Evolutionary conservation across 2,113 vertebrate genomes (phyloP).

Genomic region (Solenodon paradoxus): DNA sequence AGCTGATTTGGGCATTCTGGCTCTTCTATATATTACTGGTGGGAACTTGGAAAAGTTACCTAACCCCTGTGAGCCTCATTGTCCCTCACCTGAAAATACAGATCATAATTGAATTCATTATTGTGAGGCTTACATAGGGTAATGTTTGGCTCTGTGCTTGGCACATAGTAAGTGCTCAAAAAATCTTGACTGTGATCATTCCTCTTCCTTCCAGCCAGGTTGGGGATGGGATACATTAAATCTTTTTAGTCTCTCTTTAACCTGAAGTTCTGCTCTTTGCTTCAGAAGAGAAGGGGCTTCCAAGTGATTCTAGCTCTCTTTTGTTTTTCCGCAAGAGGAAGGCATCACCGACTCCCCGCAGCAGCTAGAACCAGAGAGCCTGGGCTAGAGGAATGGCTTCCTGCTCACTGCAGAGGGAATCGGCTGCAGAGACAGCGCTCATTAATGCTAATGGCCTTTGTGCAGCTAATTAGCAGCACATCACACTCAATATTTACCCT

Average conservation of each 20-base stretch:
- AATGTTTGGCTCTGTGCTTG: neutral
- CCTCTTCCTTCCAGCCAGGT: neutral
- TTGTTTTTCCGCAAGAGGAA: neutral
- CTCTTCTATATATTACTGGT: neutral
- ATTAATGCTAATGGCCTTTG: constrained; percentile 73
- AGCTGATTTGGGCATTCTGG: neutral
- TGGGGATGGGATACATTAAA: neutral
- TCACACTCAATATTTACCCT: constrained; percentile 75
- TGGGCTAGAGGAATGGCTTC: constrained; percentile 2
- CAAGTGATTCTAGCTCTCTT: neutral
- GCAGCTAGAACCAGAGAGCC: neutral
- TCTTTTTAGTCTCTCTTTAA: constrained; percentile 21
- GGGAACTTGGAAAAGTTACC: neutral
- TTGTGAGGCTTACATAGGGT: neutral
- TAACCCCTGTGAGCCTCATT: neutral
- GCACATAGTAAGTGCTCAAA: neutral
- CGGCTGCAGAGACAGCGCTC: constrained; percentile 49
- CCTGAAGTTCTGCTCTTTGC: constrained; percentile 1
- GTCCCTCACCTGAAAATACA: neutral
- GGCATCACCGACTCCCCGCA: neutral
- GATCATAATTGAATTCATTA: neutral
- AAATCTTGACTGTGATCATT: neutral
- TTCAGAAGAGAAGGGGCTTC: neutral
- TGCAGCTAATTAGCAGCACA: constrained; percentile 69
- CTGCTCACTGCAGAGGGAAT: neutral